Base-by-base conservation (phyloP, 2,888 invertebrate species). In the Xylota segnis region DNA sequence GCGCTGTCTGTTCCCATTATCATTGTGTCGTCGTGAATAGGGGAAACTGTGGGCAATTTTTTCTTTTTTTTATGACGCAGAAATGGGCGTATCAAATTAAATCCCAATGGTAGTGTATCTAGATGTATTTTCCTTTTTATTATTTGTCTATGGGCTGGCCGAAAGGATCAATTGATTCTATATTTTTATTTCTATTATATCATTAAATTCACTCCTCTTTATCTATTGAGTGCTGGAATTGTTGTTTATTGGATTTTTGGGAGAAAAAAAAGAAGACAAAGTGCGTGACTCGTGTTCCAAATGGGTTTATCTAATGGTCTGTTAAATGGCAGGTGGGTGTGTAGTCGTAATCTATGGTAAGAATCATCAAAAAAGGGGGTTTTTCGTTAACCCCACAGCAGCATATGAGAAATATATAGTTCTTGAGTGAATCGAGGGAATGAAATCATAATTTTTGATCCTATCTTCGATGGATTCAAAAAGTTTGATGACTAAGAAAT, bases 11-110 rank as follows among this genome's bases (percentile, higher is more conserved):
- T 61, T 66, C 40, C 16, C 34, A 34, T 14, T 74, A 59, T 34
- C 43, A 12, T 16, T 16, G 1, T 12, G 18, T 45, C 16, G 16
- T 0, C 3, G 9, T 58, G 52, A 50, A 79, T 74, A 74, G 74
- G 79, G 66, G 65, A 66, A 74, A 18, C 56, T 54, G 34, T 18
- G 14, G 7, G 47, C 12, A 16, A 7, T 65, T 2, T 3, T 23
- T 23, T n/a, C n/a, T 23, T 23, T 23, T 78, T 84, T 84, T 81
- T 84, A 81, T 66, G 66, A 71, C 23, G 54, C 29, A 43, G 40
- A 84, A 84, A 84, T 84, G 84, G 84, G 84, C 84, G 84, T 84
- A 81, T 23, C 84, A 45, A 84, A 84, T 84, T 66, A 75, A 76
- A 75, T 84, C 70, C 75, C 52, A 70, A 37, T 58, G 77, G 5